Base-by-base conservation (phyloP, 2,797 vertebrate genomes). In the Typhlichthys eigenmanni region DNA sequence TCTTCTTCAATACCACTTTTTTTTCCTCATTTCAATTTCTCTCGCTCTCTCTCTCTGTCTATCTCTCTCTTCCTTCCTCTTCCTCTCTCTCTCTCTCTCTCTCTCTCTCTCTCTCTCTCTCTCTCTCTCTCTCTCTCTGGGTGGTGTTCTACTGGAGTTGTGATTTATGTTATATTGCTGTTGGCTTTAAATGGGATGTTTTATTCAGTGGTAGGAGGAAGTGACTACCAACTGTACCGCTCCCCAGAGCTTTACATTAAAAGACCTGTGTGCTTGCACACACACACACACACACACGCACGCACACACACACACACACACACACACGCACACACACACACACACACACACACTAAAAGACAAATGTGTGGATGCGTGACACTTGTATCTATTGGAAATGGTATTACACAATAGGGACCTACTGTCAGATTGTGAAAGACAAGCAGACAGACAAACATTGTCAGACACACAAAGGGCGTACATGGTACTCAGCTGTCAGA, bases 121-220 rank as follows among this genome's bases (percentile, higher is more conserved):
- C 12, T 43, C 47, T 19, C 43, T 13, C 29, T 58, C 58, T 57
- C 19, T 49, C 50, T 14, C 51, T 56, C 47, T 76, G 65, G 58
- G 63, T 67, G 67, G 71, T 48, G 48, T 53, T 38, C 49, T 69
- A 54, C 52, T 57, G 55, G 58, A 62, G 64, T 52, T 24, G 71
- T 76, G 83, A 85, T 88, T 88, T 87, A 88, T 87, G 66, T 70
- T 47, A 62, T 65, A 65, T 68, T 75, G 75, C 69, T 73, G 68
- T 80, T 71, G 71, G 66, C 64, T 78, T 69, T 85, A 85, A 86
- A 87, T 85, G 81, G 78, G 73, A 85, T 85, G 82, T 86, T 90
- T 90, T 88, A 87, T 89, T 90, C 84, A 86, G 82, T 72, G 72
- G 57, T 75, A 73, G 71, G 55, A 80, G 69, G 76, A 81, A 84